Evolutionary conservation across 1,140 invertebrate species (phyloP).

Genomic region (Semibalanus balanoides): DNA sequence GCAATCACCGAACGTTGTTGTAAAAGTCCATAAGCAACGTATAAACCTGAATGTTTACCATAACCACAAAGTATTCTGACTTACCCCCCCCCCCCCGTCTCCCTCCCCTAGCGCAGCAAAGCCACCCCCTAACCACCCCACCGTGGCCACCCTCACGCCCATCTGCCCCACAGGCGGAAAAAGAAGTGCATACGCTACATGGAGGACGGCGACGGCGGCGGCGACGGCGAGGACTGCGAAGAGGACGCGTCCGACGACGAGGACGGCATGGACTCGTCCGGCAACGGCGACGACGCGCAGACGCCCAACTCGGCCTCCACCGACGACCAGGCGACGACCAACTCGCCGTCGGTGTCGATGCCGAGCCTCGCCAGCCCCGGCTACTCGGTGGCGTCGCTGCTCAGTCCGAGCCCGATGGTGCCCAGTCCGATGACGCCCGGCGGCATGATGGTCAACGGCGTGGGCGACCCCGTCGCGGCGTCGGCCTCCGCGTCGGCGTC

Average conservation of each 20-base stretch:
- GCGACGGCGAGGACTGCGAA: not conserved
- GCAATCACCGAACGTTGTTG: too few species aligned
- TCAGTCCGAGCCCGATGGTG: constrained; percentile 33
- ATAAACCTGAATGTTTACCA: too few species aligned
- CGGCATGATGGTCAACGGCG: not conserved
- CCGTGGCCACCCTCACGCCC: too few species aligned
- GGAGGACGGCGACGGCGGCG: constrained; percentile 30
- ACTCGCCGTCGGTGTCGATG: constrained; percentile 52
- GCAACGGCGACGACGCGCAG: not conserved
- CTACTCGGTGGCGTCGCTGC: constrained; percentile 32
- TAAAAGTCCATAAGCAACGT: too few species aligned
- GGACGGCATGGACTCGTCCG: not conserved
- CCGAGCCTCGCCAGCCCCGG: constrained; percentile 52
- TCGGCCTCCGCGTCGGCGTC: constrained; percentile 14
- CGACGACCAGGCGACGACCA: constrained; percentile 23
- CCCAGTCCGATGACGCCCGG: not conserved
- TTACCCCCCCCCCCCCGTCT: not conserved
- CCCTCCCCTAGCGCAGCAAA: too few species aligned
- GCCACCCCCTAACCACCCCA: too few species aligned
- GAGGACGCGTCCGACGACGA: not conserved
- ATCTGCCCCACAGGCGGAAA: constrained; percentile 57
- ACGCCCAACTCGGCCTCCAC: not conserved
- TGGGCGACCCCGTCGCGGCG: not conserved
- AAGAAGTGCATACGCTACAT: constrained; percentile 96
- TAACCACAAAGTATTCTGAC: too few species aligned